These are phyloP conservation scores for Nansenia antarctica DNA, from an alignment of 2,113 vertebrate genomes.

Conservation along the genomic window DNA sequence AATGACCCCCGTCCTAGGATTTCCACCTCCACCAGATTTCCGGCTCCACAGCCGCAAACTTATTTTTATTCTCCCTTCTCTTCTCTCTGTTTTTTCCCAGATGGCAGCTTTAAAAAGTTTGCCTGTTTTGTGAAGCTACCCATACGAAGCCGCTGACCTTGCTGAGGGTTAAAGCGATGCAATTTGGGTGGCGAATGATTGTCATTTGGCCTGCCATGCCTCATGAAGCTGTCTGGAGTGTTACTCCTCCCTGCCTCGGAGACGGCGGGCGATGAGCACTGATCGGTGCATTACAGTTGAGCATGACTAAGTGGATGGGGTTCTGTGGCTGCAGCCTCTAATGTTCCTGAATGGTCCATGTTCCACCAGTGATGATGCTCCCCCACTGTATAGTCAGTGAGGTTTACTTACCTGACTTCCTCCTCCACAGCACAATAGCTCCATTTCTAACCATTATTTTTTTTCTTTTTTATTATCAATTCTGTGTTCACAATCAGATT, in stretches of 20 bases:
- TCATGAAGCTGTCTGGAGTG: slow-evolving; percentile 68
- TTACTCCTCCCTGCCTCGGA: slow-evolving; percentile 59
- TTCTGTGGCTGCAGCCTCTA: slow-evolving; percentile 41
- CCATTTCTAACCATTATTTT: too few relatives aligned
- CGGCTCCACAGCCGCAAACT: background rate
- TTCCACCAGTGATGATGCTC: slow-evolving; percentile 34
- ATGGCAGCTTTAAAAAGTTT: slow-evolving; percentile 41
- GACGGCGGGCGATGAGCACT: slow-evolving; percentile 42
- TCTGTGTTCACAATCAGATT: slow-evolving; percentile 4
- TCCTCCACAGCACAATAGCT: slow-evolving; percentile 4
- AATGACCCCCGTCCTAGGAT: too few relatives aligned
- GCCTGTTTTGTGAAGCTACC: slow-evolving; percentile 29
- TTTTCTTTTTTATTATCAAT: too few relatives aligned
- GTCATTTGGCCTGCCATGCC: slow-evolving; percentile 68
- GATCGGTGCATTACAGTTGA: slow-evolving; percentile 67
- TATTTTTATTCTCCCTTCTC: background rate
- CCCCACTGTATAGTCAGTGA: background rate
- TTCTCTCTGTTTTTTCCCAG: slow-evolving; percentile 1
- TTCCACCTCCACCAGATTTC: too few relatives aligned
- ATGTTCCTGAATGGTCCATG: slow-evolving; percentile 44
- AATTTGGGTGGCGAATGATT: slow-evolving; percentile 67
- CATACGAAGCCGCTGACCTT: slow-evolving; percentile 63
- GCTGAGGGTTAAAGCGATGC: slow-evolving; percentile 54
- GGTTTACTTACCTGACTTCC: slow-evolving; percentile 5
- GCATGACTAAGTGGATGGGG: slow-evolving; percentile 73